A percentile compares a stretch with the other conserved stretches of the same genome.
phyloP scores from a whole-genome alignment of 2,797 vertebrate species.

The Tragopan temminckii region DNA sequence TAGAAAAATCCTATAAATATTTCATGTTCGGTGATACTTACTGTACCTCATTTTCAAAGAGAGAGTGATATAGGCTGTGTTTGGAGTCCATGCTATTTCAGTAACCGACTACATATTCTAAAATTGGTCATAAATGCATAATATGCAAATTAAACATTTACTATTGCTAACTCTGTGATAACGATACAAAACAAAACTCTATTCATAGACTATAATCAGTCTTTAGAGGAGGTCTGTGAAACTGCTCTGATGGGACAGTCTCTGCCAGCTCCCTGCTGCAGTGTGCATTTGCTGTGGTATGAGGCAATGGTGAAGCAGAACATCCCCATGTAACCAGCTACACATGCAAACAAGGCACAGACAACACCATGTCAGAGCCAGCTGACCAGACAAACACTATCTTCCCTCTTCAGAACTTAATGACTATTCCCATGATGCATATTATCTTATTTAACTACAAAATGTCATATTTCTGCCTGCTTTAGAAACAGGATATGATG shows the following conservation, averaged over 20 bases:
- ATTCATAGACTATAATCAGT: background rate
- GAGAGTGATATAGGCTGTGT: background rate
- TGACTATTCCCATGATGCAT: fast-evolving
- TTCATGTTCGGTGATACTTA: too few species aligned
- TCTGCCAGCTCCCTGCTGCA: background rate
- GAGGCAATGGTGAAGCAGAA: background rate
- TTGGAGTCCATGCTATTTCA: background rate
- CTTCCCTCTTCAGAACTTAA: background rate
- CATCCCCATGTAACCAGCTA: background rate
- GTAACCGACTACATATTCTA: background rate
- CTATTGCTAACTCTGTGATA: background rate
- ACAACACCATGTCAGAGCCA: background rate
- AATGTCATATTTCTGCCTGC: background rate
- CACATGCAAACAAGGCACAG: background rate
- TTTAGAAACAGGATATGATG: background rate
- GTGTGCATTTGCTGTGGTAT: background rate
- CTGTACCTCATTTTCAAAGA: background rate
- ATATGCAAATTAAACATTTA: background rate
- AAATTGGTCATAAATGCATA: background rate
- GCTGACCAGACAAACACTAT: background rate
- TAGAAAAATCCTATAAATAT: background rate
- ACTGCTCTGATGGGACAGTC: background rate
- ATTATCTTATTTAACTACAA: background rate
- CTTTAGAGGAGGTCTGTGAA: background rate
- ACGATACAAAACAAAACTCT: background rate